Evolutionary conservation across 2,113 vertebrate genomes (phyloP), one percentile per base, ranked within the genome.

Genomic region (Leptodactylus fuscus): DNA sequence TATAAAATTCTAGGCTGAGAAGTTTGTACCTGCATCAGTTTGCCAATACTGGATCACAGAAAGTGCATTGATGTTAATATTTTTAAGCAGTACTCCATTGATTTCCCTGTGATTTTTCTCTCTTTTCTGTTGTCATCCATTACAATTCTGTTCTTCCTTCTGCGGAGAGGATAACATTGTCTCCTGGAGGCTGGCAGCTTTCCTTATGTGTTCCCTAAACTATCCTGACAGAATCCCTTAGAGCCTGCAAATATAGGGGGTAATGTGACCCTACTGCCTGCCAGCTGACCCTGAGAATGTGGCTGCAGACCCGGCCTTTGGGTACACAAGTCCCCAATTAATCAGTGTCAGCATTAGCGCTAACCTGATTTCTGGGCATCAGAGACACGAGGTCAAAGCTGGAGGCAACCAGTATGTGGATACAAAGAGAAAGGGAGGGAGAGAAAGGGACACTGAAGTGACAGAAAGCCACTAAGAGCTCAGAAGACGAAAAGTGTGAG

Each of bases 171-270:
- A 80, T 79, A 71, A 80, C 78, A 20, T 58, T 85, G 62, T 85
- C 83, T 85, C 75, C 83, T 55, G 36, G 32, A 85, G 83, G 89
- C 89, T 90, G 94, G 95, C 93, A 92, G 81, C 78, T 34, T 94
- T 92, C 93, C 90, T 89, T 91, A 88, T 90, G 92, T 91, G 88
- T 88, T 91, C 90, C 87, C 89, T 96, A 94, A 96, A 89, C 90
- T 60, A 85, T 89, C 90, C 80, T 94, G 95, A 96, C 95, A 96
- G 94, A 91, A 87, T 85, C 83, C 83, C 83, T 88, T 86, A n/a
- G 81, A 11, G 83, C 88, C 89, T 76, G 80, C 87, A 85, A 87
- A 87, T 89, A 83, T 49, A 87, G 67, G 75, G 83, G 88, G 76
- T 89, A 87, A 88, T 89, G 88, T 88, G 79, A 87, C 85, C 49